Percentiles rank a stretch among this genome's conserved stretches.
These are phyloP conservation scores for Drosophila truncata DNA, from an alignment of 1,140 invertebrate species.

Conservation along the genomic window DNA sequence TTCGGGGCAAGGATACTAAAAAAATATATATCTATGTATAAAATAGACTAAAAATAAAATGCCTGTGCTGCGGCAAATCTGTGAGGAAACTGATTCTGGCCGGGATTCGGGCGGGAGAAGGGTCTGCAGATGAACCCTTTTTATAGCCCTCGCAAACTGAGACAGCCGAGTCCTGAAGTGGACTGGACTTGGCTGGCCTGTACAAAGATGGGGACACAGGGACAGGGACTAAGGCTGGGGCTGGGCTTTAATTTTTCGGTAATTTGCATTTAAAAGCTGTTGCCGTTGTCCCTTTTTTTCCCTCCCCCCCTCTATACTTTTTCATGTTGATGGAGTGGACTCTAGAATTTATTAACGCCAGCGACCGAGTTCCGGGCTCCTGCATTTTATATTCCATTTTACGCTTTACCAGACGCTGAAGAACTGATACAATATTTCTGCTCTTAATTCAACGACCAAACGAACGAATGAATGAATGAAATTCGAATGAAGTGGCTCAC, in stretches of 20 bases:
- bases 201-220: not conserved
- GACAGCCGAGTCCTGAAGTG: conserved; percentile 40
- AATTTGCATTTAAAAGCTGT: conserved; percentile 80
- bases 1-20: conserved; percentile 35
- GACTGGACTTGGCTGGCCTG: conserved; percentile 22
- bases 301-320: conserved; percentile 13
- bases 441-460: conserved; percentile 68
- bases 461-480: conserved; percentile 71
- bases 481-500: conserved; percentile 40
- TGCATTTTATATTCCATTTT: conserved; percentile 79
- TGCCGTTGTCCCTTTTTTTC: conserved; percentile 40
- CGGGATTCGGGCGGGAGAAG: not conserved
- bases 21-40: conserved; percentile 42
- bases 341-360: conserved; percentile 75
- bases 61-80: conserved; percentile 73
- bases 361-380: conserved; percentile 20
- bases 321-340: conserved; percentile 67
- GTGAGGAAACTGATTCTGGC: conserved; percentile 46
- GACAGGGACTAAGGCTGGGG: not conserved
- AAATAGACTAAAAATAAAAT: conserved; percentile 65
- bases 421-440: conserved; percentile 83
- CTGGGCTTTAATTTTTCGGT: conserved; percentile 74
- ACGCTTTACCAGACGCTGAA: conserved; percentile 68
- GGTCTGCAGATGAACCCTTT: conserved; percentile 58
- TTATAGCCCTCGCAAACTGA: conserved; percentile 46